A percentile compares a stretch with the other conserved stretches of the same genome.
Conservation (phyloP, 2,888 invertebrate genomes). For the Mycalesis mineus region DNA sequence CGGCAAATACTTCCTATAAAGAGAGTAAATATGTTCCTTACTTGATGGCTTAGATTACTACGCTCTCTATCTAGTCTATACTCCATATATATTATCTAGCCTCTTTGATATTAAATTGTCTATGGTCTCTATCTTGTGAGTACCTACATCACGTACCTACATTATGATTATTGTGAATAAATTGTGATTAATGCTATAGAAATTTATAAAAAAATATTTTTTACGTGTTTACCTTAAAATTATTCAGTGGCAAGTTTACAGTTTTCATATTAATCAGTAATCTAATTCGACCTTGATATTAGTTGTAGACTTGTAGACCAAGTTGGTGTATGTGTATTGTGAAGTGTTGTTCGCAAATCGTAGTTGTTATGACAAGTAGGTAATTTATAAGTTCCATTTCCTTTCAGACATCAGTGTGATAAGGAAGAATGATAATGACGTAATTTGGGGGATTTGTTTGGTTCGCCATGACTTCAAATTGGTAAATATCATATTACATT, state of each 20-base stretch:
- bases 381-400: conserved; percentile 39
- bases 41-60: too few species aligned
- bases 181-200: background rate
- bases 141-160: background rate
- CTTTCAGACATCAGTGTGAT: conserved; percentile 56
- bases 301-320: background rate
- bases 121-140: background rate
- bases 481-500: conserved; percentile 21
- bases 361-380: conserved; percentile 13
- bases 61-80: too few species aligned
- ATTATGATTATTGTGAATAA: conserved; percentile 15
- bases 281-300: background rate
- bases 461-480: conserved; percentile 29
- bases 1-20: too few species aligned
- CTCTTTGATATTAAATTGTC: background rate
- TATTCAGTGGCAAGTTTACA: conserved; percentile 23
- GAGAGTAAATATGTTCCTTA: too few species aligned
- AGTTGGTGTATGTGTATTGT: background rate
- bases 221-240: conserved; percentile 14
- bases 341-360: conserved; percentile 5
- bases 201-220: background rate
- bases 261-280: background rate
- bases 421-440: conserved; percentile 64
- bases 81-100: too few species aligned
- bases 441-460: conserved; percentile 48